A percentile compares a stretch with the other conserved stretches of the same genome.
Conservation (phyloP, 1,140 invertebrate genomes). For the Steinernema khuongi region DNA sequence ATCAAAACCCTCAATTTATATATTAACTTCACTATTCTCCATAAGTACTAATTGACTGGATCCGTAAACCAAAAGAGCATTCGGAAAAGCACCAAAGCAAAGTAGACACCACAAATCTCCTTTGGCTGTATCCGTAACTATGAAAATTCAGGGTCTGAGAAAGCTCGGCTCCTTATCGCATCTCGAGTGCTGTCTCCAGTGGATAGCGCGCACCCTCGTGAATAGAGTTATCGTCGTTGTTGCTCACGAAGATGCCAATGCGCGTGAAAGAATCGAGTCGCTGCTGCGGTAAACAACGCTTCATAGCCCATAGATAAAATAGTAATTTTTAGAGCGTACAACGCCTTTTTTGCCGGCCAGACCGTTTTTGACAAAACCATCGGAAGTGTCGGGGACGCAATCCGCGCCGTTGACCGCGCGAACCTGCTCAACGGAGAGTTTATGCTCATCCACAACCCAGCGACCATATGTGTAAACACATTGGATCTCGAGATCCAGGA, state of each 20-base stretch:
- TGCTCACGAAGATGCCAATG: not conserved
- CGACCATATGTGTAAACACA: not conserved
- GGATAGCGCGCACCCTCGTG: not conserved
- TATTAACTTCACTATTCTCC: too few relatives aligned
- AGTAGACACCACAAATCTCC: too few relatives aligned
- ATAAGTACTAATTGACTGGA: too few relatives aligned
- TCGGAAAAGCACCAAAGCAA: too few relatives aligned
- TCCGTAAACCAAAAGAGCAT: too few relatives aligned
- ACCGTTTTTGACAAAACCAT: not conserved
- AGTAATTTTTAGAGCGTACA: not conserved
- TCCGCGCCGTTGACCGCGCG: not conserved
- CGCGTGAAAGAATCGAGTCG: not conserved
- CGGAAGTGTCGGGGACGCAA: not conserved
- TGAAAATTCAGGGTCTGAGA: not conserved
- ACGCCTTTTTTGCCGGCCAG: not conserved
- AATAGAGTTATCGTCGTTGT: not conserved
- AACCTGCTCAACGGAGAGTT: not conserved
- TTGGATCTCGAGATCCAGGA: not conserved
- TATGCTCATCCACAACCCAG: not conserved
- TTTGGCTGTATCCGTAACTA: too few relatives aligned
- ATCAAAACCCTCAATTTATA: not conserved
- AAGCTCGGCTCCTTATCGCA: not conserved
- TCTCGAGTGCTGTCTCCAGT: not conserved
- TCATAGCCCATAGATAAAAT: not conserved
- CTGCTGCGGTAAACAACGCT: not conserved